phyloP scores from a whole-genome alignment of 2,797 vertebrate species.

The Heteromormyrus szaboi region DNA sequence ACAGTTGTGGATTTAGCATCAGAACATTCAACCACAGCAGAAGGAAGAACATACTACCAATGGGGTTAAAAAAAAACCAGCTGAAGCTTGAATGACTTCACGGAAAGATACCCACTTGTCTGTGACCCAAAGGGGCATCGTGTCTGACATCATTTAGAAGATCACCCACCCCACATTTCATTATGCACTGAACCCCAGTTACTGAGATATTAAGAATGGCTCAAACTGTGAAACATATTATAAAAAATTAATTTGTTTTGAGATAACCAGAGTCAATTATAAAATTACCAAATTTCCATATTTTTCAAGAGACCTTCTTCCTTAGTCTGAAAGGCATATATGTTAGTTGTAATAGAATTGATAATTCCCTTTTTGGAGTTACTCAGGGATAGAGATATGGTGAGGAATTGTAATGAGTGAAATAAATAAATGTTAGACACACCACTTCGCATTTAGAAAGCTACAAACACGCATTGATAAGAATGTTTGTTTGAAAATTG shows the following conservation, averaged over 20 bases:
- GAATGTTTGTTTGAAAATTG: background rate
- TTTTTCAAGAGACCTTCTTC: background rate
- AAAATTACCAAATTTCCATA: background rate
- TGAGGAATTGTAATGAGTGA: background rate
- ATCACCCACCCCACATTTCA: background rate
- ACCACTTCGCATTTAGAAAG: background rate
- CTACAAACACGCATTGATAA: background rate
- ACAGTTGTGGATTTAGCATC: background rate
- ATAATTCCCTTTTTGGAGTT: background rate
- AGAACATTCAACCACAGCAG: background rate
- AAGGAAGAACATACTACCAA: background rate
- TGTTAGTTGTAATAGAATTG: background rate
- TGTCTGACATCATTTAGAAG: background rate
- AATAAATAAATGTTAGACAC: background rate
- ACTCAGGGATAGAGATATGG: background rate
- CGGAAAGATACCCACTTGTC: background rate
- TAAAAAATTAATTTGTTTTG: background rate
- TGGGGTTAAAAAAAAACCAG: background rate
- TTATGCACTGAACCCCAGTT: background rate
- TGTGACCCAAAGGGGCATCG: background rate
- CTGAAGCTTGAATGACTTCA: background rate
- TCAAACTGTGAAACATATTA: background rate
- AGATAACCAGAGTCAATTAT: background rate
- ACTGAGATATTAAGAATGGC: background rate
- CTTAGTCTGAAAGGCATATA: background rate